Conservation (phyloP, 2,888 invertebrate genomes). For the Dorcus parallelipipedus region DNA sequence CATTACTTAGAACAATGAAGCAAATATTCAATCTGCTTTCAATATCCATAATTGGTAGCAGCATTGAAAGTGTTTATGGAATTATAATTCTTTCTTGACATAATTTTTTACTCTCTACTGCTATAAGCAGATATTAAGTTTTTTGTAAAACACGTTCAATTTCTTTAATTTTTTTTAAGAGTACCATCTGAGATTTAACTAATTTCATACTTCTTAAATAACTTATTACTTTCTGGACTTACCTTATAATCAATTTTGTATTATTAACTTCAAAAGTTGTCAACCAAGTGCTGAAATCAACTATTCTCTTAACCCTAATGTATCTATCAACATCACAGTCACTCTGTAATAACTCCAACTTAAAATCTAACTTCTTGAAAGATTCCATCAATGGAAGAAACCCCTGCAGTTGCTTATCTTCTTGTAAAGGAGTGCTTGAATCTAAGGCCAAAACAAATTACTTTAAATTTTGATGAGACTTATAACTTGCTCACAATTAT, state of each 20-base stretch:
- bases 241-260: slow-evolving; percentile 29
- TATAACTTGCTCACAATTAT: slow-evolving; percentile 53
- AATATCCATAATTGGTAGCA: too few species aligned
- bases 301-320: slow-evolving; percentile 52
- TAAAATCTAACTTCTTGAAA: slow-evolving; percentile 56
- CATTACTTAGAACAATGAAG: too few species aligned
- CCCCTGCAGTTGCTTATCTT: slow-evolving; percentile 77
- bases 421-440: slow-evolving; percentile 65
- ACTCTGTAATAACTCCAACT: slow-evolving; percentile 45
- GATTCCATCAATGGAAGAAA: slow-evolving; percentile 69
- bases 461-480: neutral
- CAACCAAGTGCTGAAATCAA: slow-evolving; percentile 53
- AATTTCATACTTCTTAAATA: too few species aligned
- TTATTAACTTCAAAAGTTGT: slow-evolving; percentile 50
- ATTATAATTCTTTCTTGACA: too few species aligned
- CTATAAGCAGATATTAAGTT: too few species aligned
- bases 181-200: too few species aligned
- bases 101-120: too few species aligned
- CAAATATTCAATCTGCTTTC: too few species aligned
- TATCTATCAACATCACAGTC: slow-evolving; percentile 48
- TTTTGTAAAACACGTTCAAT: too few species aligned
- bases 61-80: neutral
- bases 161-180: too few species aligned
- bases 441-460: slow-evolving; percentile 47
- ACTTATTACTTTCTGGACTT: slow-evolving; percentile 2